Base-by-base conservation (phyloP, 2,888 invertebrate genomes). In the Elgonia sp. region DNA sequence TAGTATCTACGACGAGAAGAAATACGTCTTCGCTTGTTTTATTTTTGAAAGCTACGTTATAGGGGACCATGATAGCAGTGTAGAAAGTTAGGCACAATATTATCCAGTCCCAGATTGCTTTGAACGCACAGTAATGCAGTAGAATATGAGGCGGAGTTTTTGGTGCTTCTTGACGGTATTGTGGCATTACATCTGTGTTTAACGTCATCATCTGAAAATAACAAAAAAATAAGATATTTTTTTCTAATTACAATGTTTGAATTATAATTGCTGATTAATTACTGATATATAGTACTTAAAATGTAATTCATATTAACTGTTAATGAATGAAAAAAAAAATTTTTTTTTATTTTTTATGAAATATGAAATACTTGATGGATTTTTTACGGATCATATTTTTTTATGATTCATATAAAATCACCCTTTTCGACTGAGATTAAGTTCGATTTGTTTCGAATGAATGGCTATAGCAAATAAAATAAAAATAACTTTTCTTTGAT, bases 81-180 rank as follows among this genome's bases (percentile, higher is more conserved):
- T 99, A 99, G 96, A 99, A 99, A 93, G 99, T 99, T 95, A 99
- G 97, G 96, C 99, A 98, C 93, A 99, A 97, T 95, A 99, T 99
- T 95, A 99, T 98, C 99, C 99, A 99, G 96, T 99, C 99, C 99
- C 99, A 99, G 95, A 98, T 98, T 93, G 98, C 98, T 96, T 99
- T 98, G 96, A 99, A 99, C 94, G 99, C 98, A 96, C 99, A 99
- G 96, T 99, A 99, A 96, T 99, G 99, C 93, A 99, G 97, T 93
- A 99, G 97, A 95, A 99, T 99, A 96, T 99, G 99, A 90, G 99
- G 99, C 91, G 99, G 99, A 88, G 99, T 99, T 96, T 99, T 99
- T 92, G 99, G 99, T 90, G 99, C 99, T 96, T 99, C 99, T 95
- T 99, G 99, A 89, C 99, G 97, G 95, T 99, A 99, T 96, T 99